phyloP scores from a whole-genome alignment of 2,113 vertebrate species.

The Steatornis caripensis region DNA sequence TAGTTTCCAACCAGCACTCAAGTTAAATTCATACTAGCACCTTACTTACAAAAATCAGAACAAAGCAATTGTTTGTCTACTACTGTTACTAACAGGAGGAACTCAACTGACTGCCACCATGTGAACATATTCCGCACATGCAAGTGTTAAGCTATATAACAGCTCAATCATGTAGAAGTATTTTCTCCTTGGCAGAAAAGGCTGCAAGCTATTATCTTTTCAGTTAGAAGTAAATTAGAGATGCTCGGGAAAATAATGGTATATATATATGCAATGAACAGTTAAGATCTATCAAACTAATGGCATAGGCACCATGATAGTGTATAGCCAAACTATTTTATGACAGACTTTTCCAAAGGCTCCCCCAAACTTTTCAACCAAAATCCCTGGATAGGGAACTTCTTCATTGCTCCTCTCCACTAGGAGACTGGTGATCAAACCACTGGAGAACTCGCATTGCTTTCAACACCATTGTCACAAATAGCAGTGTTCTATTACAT shows the following conservation, averaged over 20 bases:
- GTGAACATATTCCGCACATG: background rate
- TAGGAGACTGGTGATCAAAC: background rate
- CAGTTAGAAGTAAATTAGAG: background rate
- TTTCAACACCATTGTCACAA: background rate
- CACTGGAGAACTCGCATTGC: background rate
- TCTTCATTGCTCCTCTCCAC: background rate
- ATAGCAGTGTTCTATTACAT: background rate
- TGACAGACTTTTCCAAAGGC: background rate
- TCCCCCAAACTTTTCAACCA: background rate
- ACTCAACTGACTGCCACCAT: background rate
- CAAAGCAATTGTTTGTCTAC: background rate
- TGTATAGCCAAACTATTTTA: background rate
- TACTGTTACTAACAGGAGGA: background rate
- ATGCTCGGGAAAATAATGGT: background rate
- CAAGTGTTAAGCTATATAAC: background rate
- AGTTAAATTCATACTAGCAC: background rate
- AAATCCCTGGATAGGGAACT: background rate
- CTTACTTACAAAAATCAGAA: background rate
- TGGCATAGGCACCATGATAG: rapidly evolving
- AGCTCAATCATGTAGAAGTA: background rate
- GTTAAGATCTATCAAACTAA: background rate
- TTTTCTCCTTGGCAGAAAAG: background rate
- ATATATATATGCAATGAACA: background rate
- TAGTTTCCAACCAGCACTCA: background rate
- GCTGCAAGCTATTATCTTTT: background rate